These are phyloP conservation scores for Shinisaurus crocodilurus DNA, from an alignment of 2,113 vertebrate genomes.

Conservation along the genomic window DNA sequence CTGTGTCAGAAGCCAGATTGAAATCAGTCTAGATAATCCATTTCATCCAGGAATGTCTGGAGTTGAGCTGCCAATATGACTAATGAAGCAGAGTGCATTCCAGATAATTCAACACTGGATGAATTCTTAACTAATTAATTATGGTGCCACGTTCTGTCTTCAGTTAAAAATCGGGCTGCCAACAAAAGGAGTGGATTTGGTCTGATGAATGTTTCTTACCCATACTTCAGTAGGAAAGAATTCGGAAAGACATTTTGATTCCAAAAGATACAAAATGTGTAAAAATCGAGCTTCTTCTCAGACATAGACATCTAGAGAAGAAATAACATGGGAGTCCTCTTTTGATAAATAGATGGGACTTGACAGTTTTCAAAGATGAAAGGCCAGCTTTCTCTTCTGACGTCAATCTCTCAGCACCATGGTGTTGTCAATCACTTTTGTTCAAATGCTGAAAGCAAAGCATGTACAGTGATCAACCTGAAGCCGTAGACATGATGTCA, in stretches of 20 bases:
- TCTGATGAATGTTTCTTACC: conserved; percentile 18
- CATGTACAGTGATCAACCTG: conserved; percentile 61
- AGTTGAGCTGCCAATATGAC: conserved; percentile 5
- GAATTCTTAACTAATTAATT: conserved; percentile 13
- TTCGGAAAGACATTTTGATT: background rate
- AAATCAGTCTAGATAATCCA: conserved; percentile 11
- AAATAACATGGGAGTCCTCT: conserved; percentile 70
- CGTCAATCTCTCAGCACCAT: conserved; percentile 2
- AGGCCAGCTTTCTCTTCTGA: conserved; percentile 52
- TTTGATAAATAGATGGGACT: conserved; percentile 68
- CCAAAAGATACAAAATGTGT: conserved; percentile 3
- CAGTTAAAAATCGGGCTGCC: rapidly evolving
- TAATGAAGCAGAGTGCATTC: conserved; percentile 9
- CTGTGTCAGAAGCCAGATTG: background rate
- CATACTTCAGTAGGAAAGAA: background rate
- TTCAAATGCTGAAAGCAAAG: conserved; percentile 26
- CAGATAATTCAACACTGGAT: background rate
- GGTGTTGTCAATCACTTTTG: conserved; percentile 57
- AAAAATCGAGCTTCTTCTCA: background rate
- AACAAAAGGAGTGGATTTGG: background rate
- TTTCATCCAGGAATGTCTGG: background rate
- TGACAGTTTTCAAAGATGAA: conserved; percentile 76
- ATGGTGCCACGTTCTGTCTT: conserved; percentile 18
- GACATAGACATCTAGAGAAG: conserved; percentile 47
- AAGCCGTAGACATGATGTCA: conserved; percentile 76